These are phyloP conservation scores for Phalacrocorax carbo DNA, from an alignment of 2,113 vertebrate species.

Conservation along the genomic window DNA sequence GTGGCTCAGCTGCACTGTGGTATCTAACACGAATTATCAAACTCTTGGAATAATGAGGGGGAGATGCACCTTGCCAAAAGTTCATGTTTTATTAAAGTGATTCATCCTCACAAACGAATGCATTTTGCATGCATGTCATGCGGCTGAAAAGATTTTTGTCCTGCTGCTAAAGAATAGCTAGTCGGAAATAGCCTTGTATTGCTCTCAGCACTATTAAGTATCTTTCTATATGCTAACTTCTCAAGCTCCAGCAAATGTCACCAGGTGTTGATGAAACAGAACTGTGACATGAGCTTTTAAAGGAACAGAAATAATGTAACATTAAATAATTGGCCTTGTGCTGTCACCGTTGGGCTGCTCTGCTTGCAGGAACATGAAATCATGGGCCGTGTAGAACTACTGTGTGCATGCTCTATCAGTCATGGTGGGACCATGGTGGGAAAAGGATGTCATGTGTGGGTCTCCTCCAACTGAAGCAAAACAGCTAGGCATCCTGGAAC, in stretches of 20 bases:
- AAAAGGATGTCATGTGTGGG: not conserved
- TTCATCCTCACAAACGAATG: not conserved
- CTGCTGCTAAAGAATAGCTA: not conserved
- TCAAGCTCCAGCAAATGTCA: not conserved
- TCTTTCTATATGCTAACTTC: not conserved
- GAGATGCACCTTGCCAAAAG: not conserved
- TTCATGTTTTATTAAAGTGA: not conserved
- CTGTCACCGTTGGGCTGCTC: not conserved
- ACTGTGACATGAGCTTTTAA: not conserved
- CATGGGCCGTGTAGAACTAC: not conserved
- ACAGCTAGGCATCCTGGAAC: constrained; percentile 57
- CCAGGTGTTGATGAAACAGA: not conserved
- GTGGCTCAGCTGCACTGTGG: not conserved
- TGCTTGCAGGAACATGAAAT: not conserved
- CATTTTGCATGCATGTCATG: not conserved
- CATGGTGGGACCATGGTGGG: constrained; percentile 2
- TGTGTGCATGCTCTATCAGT: not conserved
- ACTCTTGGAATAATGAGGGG: not conserved
- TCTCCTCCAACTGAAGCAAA: constrained; percentile 41
- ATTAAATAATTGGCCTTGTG: not conserved
- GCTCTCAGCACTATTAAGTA: not conserved
- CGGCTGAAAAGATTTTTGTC: not conserved
- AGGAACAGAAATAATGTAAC: not conserved
- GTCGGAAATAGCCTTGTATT: not conserved
- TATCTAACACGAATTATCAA: not conserved